Percentiles rank a stretch among this genome's conserved stretches.
phyloP scores from a whole-genome alignment of 2,113 vertebrate species.

The Cromileptes altivelis region DNA sequence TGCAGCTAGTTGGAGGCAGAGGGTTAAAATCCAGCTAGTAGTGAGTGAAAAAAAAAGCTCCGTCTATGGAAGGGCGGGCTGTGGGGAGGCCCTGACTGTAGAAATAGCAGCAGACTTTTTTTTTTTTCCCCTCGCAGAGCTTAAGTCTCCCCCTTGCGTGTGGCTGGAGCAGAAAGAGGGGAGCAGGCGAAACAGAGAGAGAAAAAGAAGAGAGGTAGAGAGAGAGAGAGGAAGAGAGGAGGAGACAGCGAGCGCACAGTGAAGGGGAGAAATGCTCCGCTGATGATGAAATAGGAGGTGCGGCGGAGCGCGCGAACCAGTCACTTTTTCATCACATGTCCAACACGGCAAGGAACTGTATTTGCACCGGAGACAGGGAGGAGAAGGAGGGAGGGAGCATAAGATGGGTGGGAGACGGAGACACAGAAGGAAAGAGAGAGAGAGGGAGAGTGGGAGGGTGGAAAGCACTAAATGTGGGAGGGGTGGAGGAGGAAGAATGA shows the following conservation, averaged over 20 bases:
- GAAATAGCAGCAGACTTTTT: conserved; percentile 85
- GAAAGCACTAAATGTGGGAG: conserved; percentile 69
- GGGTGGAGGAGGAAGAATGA: conserved; percentile 77
- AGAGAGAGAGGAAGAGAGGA: conserved; percentile 61
- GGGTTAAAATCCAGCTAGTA: conserved; percentile 87
- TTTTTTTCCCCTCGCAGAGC: conserved; percentile 67
- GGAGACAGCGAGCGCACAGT: conserved; percentile 74
- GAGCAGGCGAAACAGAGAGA: conserved; percentile 73
- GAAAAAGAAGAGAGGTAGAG: conserved; percentile 67
- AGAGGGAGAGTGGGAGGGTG: conserved; percentile 70
- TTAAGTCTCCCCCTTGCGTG: conserved; percentile 87
- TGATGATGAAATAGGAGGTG: conserved; percentile 90
- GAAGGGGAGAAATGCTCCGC: conserved; percentile 81
- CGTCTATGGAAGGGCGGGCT: conserved; percentile 88
- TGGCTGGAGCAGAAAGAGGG: conserved; percentile 85
- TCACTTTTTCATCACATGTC: conserved; percentile 85
- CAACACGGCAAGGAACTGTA: conserved; percentile 83
- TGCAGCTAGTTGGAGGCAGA: conserved; percentile 81
- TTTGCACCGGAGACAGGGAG: conserved; percentile 80
- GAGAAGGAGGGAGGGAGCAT: conserved; percentile 62
- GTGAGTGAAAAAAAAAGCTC: conserved; percentile 81
- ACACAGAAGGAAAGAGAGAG: conserved; percentile 63
- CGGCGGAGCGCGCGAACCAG: conserved; percentile 83
- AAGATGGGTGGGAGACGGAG: conserved; percentile 65
- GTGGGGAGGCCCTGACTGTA: conserved; percentile 91